Conservation (phyloP, 92 coral and sea anemone genomes). For the Parazoanthus swiftii region DNA sequence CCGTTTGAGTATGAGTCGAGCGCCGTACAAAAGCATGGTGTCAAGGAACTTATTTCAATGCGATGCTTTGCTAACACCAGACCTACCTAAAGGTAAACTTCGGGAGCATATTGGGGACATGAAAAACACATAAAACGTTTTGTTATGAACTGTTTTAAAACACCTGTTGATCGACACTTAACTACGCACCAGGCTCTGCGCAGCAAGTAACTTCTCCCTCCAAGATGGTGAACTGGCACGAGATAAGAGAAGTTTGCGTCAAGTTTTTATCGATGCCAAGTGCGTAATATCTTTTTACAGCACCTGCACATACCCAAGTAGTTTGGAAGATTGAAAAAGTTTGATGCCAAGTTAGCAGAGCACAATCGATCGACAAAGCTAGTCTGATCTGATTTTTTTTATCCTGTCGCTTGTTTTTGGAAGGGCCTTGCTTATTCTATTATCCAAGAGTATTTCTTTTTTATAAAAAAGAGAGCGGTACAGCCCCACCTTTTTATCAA, state of each 20-base stretch:
- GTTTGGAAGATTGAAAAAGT: not conserved
- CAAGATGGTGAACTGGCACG: slow-evolving; percentile 16
- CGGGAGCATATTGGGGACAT: slow-evolving; percentile 9
- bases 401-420: not conserved
- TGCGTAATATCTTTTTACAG: slow-evolving; percentile 6
- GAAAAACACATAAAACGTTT: not conserved
- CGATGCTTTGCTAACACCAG: too few relatives aligned
- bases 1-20: too few relatives aligned
- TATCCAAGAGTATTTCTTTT: not conserved
- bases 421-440: not conserved
- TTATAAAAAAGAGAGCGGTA: not conserved
- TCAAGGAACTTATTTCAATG: too few relatives aligned
- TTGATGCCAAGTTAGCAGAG: not conserved
- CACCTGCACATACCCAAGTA: not conserved
- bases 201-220: not conserved
- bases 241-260: slow-evolving; percentile 18
- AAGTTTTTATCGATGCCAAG: slow-evolving; percentile 3
- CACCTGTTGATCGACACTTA: not conserved
- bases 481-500: not conserved
- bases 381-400: too few relatives aligned
- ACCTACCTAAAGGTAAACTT: too few relatives aligned
- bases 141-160: not conserved
- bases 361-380: not conserved
- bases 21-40: too few relatives aligned
- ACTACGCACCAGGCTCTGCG: slow-evolving; percentile 23